Conservation (phyloP, 2,113 vertebrate species). For the Mustelus asterias region DNA sequence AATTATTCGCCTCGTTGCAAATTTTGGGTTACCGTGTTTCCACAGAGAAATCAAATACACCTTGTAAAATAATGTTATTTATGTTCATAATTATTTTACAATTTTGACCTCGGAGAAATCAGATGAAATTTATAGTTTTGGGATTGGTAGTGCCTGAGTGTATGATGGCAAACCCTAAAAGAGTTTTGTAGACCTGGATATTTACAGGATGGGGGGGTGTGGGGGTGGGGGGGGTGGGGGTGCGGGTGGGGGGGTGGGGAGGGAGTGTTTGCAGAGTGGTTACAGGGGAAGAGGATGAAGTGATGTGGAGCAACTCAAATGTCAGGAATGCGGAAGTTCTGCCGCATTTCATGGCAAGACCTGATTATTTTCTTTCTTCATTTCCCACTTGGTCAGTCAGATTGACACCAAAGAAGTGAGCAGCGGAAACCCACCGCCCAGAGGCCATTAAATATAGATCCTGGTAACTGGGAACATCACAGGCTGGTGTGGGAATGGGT, state of each 20-base stretch:
- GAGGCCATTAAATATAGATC: no score
- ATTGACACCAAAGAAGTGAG: no score
- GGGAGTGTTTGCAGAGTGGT: neutral
- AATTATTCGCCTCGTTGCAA: neutral
- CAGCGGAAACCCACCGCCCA: no score
- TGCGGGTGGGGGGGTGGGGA: no score
- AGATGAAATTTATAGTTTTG: constrained; percentile 1
- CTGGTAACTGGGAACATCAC: neutral
- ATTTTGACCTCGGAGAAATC: neutral
- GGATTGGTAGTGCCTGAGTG: neutral
- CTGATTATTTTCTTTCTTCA: no score
- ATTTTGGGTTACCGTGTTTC: neutral
- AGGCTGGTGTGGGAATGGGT: neutral
- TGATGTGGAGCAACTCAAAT: neutral
- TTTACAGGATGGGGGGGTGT: neutral
- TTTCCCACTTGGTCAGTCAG: no score
- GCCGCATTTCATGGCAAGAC: no score
- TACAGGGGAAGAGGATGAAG: neutral
- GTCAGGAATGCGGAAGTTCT: no score
- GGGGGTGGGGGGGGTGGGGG: no score
- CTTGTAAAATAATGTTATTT: neutral
- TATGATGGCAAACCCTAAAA: neutral
- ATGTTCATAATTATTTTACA: neutral
- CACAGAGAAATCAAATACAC: neutral
- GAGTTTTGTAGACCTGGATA: neutral